These are phyloP conservation scores for Drosophila parabipectinata DNA, from an alignment of 1,140 invertebrate genomes.

Conservation along the genomic window DNA sequence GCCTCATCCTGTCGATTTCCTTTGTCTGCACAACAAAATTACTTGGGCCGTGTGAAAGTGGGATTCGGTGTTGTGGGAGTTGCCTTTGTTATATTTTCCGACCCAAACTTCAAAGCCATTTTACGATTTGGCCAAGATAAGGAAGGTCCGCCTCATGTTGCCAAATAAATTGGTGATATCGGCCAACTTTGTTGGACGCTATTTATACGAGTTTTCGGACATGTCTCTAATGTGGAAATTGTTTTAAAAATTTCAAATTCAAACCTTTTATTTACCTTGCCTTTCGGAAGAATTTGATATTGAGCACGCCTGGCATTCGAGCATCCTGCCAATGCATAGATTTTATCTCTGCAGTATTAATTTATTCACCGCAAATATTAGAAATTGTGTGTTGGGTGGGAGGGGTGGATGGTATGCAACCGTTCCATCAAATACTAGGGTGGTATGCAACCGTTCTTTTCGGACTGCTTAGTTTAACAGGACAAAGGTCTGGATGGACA, in stretches of 20 bases:
- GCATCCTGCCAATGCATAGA: no score
- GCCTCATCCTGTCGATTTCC: slow-evolving; percentile 20
- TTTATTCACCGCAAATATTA: not conserved
- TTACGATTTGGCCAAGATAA: slow-evolving; percentile 16
- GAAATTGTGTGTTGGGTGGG: no score
- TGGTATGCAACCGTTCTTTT: no score
- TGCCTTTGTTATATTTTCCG: slow-evolving; percentile 12
- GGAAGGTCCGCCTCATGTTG: slow-evolving; percentile 3
- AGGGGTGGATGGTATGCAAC: no score
- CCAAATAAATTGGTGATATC: slow-evolving; percentile 15
- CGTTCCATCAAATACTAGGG: no score
- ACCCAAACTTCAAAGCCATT: slow-evolving; percentile 31
- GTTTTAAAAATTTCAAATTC: not conserved
- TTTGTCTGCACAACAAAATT: slow-evolving; percentile 32
- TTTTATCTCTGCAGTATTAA: not conserved
- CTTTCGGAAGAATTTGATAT: no score
- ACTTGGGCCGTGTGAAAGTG: not conserved
- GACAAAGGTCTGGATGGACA: not conserved
- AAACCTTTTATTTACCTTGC: not conserved
- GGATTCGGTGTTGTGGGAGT: slow-evolving; percentile 3
- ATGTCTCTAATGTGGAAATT: slow-evolving; percentile 1
- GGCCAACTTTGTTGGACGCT: not conserved
- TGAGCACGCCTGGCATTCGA: no score
- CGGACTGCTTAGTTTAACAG: no score
- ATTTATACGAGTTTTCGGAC: not conserved